Percentiles rank a stretch among this genome's conserved stretches.
Evolutionary conservation across 2,113 vertebrate genomes (phyloP).

Genomic region (Ramphastos sulfuratus): DNA sequence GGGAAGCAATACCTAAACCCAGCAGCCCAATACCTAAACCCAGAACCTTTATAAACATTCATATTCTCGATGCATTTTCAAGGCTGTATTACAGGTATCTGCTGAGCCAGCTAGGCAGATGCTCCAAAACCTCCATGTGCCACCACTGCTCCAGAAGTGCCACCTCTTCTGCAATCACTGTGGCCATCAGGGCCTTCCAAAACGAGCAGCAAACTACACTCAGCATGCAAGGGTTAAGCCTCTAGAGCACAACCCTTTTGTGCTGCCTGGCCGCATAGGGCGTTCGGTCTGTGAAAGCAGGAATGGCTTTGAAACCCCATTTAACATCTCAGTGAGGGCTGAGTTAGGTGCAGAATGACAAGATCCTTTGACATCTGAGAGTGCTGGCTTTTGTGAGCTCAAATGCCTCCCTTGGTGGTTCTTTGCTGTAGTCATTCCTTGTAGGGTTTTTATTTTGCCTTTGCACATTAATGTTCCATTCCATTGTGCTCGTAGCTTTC

Average conservation of each 20-base stretch:
- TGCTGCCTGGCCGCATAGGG: not conserved
- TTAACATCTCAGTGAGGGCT: constrained; percentile 29
- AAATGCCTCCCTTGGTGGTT: constrained; percentile 38
- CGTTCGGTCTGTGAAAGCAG: constrained; percentile 2
- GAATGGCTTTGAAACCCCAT: not conserved
- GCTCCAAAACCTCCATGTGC: not conserved
- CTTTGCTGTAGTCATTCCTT: not conserved
- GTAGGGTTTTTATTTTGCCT: constrained; percentile 29
- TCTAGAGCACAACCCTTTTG: not conserved
- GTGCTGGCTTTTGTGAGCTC: not conserved
- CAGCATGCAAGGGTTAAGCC: not conserved
- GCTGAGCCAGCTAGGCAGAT: not conserved
- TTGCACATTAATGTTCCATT: constrained; percentile 1
- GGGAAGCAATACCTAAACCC: not conserved
- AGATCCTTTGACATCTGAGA: constrained; percentile 16
- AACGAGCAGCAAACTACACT: not conserved
- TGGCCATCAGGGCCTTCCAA: not conserved
- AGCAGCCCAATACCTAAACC: not conserved
- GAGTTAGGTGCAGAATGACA: constrained; percentile 7
- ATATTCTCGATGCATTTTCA: not conserved
- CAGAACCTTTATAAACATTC: not conserved
- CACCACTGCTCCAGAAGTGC: not conserved
- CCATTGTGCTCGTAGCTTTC: constrained; percentile 41
- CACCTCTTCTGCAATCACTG: not conserved
- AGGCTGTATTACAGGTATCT: not conserved